Conservation (phyloP, 2,113 vertebrate species). For the Aspiorhynchus laticeps region DNA sequence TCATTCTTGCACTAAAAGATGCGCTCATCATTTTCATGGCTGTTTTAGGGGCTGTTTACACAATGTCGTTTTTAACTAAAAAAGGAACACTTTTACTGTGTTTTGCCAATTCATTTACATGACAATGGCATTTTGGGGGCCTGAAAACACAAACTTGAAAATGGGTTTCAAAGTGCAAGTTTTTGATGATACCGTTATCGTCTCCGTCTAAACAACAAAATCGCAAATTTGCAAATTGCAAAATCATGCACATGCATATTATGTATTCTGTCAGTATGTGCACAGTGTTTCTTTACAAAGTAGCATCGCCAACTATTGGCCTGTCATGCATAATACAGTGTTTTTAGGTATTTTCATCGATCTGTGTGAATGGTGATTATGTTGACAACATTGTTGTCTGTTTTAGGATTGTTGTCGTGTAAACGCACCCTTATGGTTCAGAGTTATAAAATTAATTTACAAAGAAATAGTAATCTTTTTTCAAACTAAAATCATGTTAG, state of each 20-base stretch:
- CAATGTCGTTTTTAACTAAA: not conserved
- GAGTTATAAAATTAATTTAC: not conserved
- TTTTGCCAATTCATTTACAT: not conserved
- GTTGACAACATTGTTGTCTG: not conserved
- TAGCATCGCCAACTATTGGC: not conserved
- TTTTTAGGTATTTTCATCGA: not conserved
- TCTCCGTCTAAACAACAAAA: not conserved
- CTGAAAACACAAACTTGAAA: no score
- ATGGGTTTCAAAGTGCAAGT: no score
- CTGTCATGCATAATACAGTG: not conserved
- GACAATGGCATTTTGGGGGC: no score
- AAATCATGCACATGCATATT: not conserved
- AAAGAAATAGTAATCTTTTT: not conserved
- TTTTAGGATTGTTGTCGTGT: not conserved
- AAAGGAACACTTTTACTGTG: no score
- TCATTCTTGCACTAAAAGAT: not conserved
- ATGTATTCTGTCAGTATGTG: not conserved
- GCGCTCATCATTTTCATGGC: not conserved
- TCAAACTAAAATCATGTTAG: not conserved
- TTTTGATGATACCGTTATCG: no score
- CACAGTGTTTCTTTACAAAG: not conserved
- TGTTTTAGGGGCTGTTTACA: not conserved
- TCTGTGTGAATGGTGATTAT: not conserved
- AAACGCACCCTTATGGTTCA: not conserved
- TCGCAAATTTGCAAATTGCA: not conserved